Base-by-base conservation (phyloP, 2,113 vertebrate species). In the Sinosuthora webbiana region DNA sequence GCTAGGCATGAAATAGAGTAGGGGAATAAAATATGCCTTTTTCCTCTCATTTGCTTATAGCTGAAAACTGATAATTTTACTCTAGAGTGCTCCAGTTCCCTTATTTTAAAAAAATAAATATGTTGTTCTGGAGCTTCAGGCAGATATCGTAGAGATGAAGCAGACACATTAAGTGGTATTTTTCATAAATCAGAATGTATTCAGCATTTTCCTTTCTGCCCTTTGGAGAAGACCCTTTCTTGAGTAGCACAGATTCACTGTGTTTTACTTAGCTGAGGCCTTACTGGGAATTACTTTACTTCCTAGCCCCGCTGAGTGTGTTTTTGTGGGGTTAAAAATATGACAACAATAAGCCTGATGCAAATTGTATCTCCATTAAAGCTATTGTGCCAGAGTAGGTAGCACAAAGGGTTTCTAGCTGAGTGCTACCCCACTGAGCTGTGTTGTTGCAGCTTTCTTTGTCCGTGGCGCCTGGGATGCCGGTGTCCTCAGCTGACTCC, bases 401-500 rank as follows among this genome's bases (percentile, higher is more conserved):
- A 91, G 83, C 92, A 93, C 80, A 87, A 97, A 92, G 86, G 68
- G 83, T 93, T 91, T 93, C 63, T 77, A 95, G 90, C 44, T 2
- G 52, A 69, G 81, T 71, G 56, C 57, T 37, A 57, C 70, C 76
- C 92, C 49, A 33, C 15, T 31, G 76, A 81, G 81, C 63, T 49
- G 53, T 68, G 85, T 80, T 86, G 77, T n/a, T 42, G 52, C 41
- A 83, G 81, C 41, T 94, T 41, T 59, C 78, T 97, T 96, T 94
- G 94, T 95, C 91, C 2, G 0, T 68, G 70, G 74, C 9, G 25
- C 80, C 81, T 1, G 45, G 55, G 71, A 93, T 56, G 67, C 52
- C 2, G 8, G 31, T 77, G 83, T 96, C 95, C 94, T 96, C 79
- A 41, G 90, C 87, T 94, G 94, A 96, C 94, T 95, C 87, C 84